Base-by-base conservation (phyloP, 2,113 vertebrate genomes). In the Origma solitaria region DNA sequence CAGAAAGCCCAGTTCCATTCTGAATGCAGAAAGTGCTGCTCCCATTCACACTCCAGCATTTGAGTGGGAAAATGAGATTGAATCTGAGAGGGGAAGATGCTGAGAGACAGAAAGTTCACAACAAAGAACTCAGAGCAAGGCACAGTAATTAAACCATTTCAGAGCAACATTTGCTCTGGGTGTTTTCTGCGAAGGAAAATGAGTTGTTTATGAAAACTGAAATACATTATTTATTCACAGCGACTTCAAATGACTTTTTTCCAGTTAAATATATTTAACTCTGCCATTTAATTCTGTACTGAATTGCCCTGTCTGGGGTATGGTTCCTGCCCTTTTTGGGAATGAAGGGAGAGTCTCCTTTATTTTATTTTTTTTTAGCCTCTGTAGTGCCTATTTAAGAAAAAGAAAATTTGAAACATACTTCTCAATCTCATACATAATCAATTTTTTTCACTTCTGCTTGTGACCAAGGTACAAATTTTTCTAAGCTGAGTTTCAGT, bases 61-160 rank as follows among this genome's bases (percentile, higher is more conserved):
- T 53, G 66, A 92, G 87, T 37, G 33, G 79, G 70, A 85, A 96
- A 89, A 96, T 56, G 35, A 65, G 69, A 84, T 73, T 80, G 77
- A 47, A 84, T 84, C 49, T 47, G 5, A 47, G 54, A 70, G 76
- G 40, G 79, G 62, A 35, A 51, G 83, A 90, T 65, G 64, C 71
- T 81, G 80, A 57, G 82, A 88, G 88, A 84, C 14, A 82, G 53
- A 56, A 81, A 87, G 84, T 86, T 94, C 73, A 21, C 15, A 77
- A 62, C 78, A 85, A 95, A 89, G 37, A 95, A 82, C 45, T 62
- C 61, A 8, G 53, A 9, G 7, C 14, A 4, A 82, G 64, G 92
- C 79, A 83, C 2, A 64, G 68, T 77, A 93, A 93, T 90, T 86
- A 92, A 92, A 89, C 27, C 16, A 81, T 94, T 90, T 88, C 42